Base-by-base conservation (phyloP, 2,888 invertebrate species). In the Zeuzera pyrina region DNA sequence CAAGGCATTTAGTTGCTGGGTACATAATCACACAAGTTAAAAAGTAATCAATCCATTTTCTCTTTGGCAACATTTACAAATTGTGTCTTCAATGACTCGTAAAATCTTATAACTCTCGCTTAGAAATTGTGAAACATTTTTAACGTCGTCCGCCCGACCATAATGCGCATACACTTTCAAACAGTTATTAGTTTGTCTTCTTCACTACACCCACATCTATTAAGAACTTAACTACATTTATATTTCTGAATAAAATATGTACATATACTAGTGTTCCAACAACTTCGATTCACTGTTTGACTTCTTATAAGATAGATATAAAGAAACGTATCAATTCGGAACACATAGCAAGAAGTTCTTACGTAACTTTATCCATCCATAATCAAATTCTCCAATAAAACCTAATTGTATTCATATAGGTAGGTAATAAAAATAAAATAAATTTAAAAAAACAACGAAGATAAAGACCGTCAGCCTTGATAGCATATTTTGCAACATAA, bases 1-100 rank as follows among this genome's bases (percentile, higher is more conserved):
- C 43, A 39, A 65, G 76, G 73, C 72, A 49, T 52, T 62, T 57
- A 44, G 56, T 56, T 64, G 57, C 62, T 50, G 52, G 53, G 49
- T 65, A 57, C 64, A 68, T 76, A 72, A 73, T 76, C 71, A 66
- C 64, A 64, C 64, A 77, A 74, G 68, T 81, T 78, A 77, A 78
- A 78, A 81, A 76, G 77, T 71, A 72, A 81, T 79, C 74, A 78
- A 79, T 81, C 73, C 70, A 64, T 74, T 42, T 38, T 74, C 74
- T 72, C 70, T 76, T 78, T 66, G 65, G 65, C 60, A 76, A 79
- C 67, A 50, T 65, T 66, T 63, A 72, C 67, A 73, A 73, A 72
- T 71, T 63, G 64, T 70, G 63, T 70, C 66, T 77, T 74, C 71
- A 71, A 71, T 76, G 70, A 76, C 68, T 74, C 62, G 69, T 76